These are phyloP conservation scores for Sinocyclocheilus anshuiensis DNA, from an alignment of 2,113 vertebrate genomes.

Conservation along the genomic window DNA sequence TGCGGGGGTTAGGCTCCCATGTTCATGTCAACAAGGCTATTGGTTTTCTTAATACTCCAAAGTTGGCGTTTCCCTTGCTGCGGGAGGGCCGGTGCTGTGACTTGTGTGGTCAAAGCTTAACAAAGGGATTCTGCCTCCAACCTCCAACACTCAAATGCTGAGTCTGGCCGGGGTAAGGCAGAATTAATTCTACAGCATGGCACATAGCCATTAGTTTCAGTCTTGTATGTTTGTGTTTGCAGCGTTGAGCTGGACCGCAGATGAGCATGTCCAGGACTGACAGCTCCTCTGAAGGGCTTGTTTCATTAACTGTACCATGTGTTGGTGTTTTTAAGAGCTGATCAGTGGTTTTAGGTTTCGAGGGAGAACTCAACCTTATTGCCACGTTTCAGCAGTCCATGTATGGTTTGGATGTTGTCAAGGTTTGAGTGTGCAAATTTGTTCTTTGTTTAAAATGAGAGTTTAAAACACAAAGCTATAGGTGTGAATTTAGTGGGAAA, in stretches of 20 bases:
- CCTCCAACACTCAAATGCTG: conserved; percentile 68
- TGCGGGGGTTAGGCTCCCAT: conserved; percentile 98
- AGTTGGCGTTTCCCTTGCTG: conserved; percentile 92
- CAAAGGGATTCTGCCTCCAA: conserved; percentile 86
- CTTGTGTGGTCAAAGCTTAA: conserved; percentile 93
- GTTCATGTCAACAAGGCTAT: conserved; percentile 99
- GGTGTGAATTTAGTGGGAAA: neutral
- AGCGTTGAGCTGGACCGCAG: conserved; percentile 1
- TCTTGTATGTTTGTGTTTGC: conserved; percentile 59
- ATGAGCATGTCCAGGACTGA: conserved; percentile 9
- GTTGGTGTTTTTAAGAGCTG: conserved; percentile 9
- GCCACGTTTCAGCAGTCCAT: neutral
- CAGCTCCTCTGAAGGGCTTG: neutral
- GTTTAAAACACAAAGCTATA: neutral
- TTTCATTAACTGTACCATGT: neutral
- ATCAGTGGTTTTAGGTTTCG: neutral
- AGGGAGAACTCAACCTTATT: neutral
- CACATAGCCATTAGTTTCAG: conserved; percentile 76
- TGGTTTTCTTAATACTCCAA: conserved; percentile 98
- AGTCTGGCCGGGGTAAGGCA: conserved; percentile 67
- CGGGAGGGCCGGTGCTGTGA: conserved; percentile 81
- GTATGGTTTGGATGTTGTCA: neutral
- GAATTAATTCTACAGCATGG: conserved; percentile 79
- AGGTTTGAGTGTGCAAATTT: neutral
- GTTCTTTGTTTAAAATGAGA: neutral